Evolutionary conservation across 2,797 vertebrate genomes (phyloP).

Genomic region (Odontamblyopus rebecca): DNA sequence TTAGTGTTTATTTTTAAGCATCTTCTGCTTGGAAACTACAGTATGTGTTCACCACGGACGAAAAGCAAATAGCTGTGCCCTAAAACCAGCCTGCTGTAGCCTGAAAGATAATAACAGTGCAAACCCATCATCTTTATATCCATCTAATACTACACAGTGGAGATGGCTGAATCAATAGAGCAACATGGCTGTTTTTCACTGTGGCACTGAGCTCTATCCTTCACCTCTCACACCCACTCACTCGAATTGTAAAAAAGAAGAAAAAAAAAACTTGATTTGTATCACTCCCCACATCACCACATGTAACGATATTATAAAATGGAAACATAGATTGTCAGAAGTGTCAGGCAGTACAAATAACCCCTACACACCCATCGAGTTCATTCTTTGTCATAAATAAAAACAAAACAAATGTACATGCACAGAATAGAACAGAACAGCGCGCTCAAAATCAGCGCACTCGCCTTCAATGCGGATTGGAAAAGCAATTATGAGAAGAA

Average conservation of each 20-base stretch:
- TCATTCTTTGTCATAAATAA: background rate
- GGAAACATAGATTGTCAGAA: background rate
- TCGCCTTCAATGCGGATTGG: background rate
- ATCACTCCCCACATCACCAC: background rate
- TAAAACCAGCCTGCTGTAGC: background rate
- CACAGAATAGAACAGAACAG: background rate
- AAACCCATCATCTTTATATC: conserved; percentile 6
- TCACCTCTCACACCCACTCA: background rate
- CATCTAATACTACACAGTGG: conserved; percentile 3
- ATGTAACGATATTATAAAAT: background rate
- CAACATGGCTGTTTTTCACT: conserved; percentile 3
- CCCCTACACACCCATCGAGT: background rate
- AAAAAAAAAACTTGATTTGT: background rate
- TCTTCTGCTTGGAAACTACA: background rate
- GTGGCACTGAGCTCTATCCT: conserved; percentile 13
- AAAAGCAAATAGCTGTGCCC: background rate
- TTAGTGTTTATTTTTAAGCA: too few relatives aligned
- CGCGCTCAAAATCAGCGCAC: background rate
- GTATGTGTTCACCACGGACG: background rate
- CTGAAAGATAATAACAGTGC: conserved; percentile 11
- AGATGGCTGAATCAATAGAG: conserved; percentile 17
- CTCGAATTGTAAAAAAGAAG: background rate
- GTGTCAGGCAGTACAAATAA: background rate
- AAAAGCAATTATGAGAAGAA: background rate
- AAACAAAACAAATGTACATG: background rate